Evolutionary conservation across 2,888 invertebrate species (phyloP).

Genomic region (Morinoia aosen): DNA sequence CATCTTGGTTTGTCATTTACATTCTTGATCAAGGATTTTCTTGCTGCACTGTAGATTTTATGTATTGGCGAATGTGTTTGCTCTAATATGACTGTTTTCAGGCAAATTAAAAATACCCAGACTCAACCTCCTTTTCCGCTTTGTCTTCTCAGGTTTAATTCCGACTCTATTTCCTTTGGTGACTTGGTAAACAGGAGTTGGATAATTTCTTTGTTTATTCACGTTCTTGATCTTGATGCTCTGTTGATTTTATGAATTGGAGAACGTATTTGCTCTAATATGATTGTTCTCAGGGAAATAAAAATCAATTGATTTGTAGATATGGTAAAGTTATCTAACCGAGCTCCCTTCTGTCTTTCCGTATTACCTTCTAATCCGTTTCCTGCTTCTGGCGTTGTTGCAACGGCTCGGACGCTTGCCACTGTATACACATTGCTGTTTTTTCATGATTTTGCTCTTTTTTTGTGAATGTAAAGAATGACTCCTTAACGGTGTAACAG

Average conservation of each 20-base stretch:
- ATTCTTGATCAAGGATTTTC: neutral
- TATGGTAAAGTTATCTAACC: too few species aligned
- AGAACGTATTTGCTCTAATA: neutral
- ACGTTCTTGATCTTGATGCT: neutral
- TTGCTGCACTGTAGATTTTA: neutral
- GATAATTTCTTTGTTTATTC: neutral
- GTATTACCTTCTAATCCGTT: too few species aligned
- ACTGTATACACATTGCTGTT: too few species aligned
- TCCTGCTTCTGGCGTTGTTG: too few species aligned
- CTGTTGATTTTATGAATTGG: neutral
- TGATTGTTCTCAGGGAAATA: too few species aligned
- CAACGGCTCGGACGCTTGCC: too few species aligned
- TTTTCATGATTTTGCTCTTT: too few species aligned
- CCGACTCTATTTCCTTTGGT: neutral
- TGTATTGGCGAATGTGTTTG: neutral
- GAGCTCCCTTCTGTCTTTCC: too few species aligned
- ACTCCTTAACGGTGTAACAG: too few species aligned
- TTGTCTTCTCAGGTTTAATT: neutral
- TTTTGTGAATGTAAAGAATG: too few species aligned
- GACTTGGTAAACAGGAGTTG: neutral
- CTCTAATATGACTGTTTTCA: too few species aligned
- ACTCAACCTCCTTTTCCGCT: neutral
- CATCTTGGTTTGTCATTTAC: neutral
- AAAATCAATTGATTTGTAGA: too few species aligned
- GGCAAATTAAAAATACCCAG: neutral